Base-by-base conservation (phyloP, 2,797 vertebrate species). In the Heliangelus exortis region DNA sequence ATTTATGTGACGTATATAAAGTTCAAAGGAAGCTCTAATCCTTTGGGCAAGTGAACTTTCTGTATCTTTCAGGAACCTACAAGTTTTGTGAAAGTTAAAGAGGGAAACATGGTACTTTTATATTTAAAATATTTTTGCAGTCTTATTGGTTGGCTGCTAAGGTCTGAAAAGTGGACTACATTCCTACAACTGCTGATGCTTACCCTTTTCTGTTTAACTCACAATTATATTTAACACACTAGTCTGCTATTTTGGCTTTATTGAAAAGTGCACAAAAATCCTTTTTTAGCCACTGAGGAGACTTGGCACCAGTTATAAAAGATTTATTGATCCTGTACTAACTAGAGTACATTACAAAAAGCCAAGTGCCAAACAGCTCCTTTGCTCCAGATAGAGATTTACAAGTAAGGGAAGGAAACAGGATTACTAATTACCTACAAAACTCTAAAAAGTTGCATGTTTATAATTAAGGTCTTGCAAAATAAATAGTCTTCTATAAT, bases 241-340 rank as follows among this genome's bases (percentile, higher is more conserved):
- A 58, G 66, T 67, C 80, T 7, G 4, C 66, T 92, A 33, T 78
- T 94, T 84, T 82, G 62, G 48, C 48, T 91, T 88, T 90, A 88
- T 34, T 94, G 41, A 92, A 94, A 88, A 0, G 0, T 67, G 39
- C 71, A 91, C 63, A 90, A 67, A 90, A 91, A 62, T 84, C 71
- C 57, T 69, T 82, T 92, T 86, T 93, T 65, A 91, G 79, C 45
- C 51, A 78, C 59, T 69, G 43, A 94, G 31, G 33, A 88, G 29
- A 41, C 63, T 79, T 96, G 87, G 85, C 87, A 92, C 29, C 15
- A 12, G 50, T 73, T 84, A 71, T 76, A 93, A 96, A 95, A 94
- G 87, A 92, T 87, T 94, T 95, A 94, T 87, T 91, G 93, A 96
- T 95, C 93, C 84, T 68, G 57, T 91, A 82, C 74, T 95, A 96